Conservation (phyloP, 2,888 invertebrate species). For the Dione vanillae region DNA sequence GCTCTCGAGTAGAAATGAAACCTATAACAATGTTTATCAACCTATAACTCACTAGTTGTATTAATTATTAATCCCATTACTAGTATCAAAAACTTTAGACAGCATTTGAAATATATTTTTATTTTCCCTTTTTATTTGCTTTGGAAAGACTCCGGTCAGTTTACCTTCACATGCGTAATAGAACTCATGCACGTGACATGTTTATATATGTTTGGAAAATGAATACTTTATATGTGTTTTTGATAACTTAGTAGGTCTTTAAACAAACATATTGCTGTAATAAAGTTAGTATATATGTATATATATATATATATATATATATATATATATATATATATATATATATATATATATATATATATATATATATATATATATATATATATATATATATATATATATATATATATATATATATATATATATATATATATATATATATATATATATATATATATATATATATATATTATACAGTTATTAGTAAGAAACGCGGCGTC, state of each 20-base stretch:
- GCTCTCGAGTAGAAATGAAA: no score
- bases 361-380: not conserved
- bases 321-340: no score
- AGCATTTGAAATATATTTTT: conserved; percentile 18
- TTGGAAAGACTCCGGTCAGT: not conserved
- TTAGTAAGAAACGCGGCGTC: no score
- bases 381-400: not conserved
- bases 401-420: not conserved
- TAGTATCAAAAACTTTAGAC: not conserved
- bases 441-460: not conserved
- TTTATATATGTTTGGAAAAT: not conserved
- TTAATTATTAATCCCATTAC: no score
- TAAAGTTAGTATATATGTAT: not conserved
- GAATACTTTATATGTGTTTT: not conserved
- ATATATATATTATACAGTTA: no score
- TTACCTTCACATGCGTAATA: not conserved
- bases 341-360: not conserved
- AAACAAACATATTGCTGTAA: no score
- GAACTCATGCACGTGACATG: conserved; percentile 22
- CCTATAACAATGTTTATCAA: no score
- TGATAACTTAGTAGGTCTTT: no score
- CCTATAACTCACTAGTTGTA: no score
- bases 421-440: not conserved
- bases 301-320: not conserved
- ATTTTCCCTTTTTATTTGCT: not conserved